These are phyloP conservation scores for Hyla sarda DNA, from an alignment of 2,113 vertebrate genomes.

Conservation along the genomic window DNA sequence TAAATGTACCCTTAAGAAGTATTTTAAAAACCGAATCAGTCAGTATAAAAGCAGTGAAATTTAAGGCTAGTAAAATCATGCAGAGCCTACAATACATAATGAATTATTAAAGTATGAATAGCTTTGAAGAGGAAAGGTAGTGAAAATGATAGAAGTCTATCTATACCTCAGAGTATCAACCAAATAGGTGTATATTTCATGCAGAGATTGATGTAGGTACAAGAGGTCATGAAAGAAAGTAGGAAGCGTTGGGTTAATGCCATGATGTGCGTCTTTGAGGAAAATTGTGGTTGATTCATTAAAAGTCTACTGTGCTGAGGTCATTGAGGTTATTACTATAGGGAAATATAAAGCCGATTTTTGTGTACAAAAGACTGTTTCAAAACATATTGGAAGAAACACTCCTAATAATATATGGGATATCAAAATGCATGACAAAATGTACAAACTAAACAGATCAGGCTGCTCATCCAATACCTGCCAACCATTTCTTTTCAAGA, in stretches of 20 bases:
- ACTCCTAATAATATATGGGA: conserved; percentile 16
- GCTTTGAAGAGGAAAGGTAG: conserved; percentile 36
- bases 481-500: neutral
- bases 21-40: conserved; percentile 5
- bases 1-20: too few relatives aligned
- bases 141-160: conserved; percentile 17
- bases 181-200: conserved; percentile 33
- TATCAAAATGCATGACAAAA: conserved; percentile 29
- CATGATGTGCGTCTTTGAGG: neutral
- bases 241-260: conserved; percentile 24
- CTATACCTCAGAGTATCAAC: conserved; percentile 33
- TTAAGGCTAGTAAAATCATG: conserved; percentile 25
- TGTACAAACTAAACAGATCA: conserved; percentile 29
- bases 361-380: conserved; percentile 7
- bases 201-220: conserved; percentile 31
- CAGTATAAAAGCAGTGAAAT: neutral
- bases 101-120: conserved; percentile 38
- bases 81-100: conserved; percentile 11
- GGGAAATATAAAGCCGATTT: conserved; percentile 45
- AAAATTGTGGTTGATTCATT: conserved; percentile 31
- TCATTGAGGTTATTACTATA: conserved; percentile 8
- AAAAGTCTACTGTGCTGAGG: conserved; percentile 21
- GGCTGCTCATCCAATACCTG: conserved; percentile 11
- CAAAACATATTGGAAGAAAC: neutral
- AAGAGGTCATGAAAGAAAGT: conserved; percentile 29